These are phyloP conservation scores for Armadillidium nasatum DNA, from an alignment of 1,140 invertebrate species.

Conservation along the genomic window DNA sequence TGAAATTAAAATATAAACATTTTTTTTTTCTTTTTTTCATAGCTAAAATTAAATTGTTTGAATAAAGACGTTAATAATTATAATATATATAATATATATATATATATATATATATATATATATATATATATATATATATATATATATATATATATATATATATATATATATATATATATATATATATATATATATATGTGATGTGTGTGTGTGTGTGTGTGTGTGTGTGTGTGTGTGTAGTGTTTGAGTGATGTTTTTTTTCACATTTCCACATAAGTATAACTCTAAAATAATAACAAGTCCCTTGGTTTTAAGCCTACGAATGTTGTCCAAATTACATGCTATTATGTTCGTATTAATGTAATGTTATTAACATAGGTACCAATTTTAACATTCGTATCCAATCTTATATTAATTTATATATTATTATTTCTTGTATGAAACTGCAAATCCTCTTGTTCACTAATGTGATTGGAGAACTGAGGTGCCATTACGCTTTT, in stretches of 20 bases:
- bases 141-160: not conserved
- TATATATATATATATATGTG: not conserved
- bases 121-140: not conserved
- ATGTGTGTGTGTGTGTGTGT: not conserved
- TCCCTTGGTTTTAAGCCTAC: too few relatives aligned
- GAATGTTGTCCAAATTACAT: too few relatives aligned
- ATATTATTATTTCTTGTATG: not conserved
- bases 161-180: not conserved
- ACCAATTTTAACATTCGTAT: too few relatives aligned
- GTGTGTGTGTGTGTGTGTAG: not conserved
- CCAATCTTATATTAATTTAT: not conserved
- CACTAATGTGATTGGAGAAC: constrained; percentile 3
- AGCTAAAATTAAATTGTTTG: too few relatives aligned
- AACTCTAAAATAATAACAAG: too few relatives aligned
- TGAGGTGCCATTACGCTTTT: not conserved
- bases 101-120: not conserved
- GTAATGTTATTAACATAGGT: too few relatives aligned
- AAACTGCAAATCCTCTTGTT: not conserved
- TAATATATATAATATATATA: too few relatives aligned
- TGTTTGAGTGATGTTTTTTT: not conserved
- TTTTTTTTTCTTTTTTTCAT: too few relatives aligned
- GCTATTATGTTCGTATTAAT: too few relatives aligned
- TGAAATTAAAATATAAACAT: too few relatives aligned
- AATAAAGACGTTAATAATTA: too few relatives aligned
- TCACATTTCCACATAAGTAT: too few relatives aligned